phyloP scores from a whole-genome alignment of 2,888 invertebrate genomes.

The Synanthedon myopaeformis region DNA sequence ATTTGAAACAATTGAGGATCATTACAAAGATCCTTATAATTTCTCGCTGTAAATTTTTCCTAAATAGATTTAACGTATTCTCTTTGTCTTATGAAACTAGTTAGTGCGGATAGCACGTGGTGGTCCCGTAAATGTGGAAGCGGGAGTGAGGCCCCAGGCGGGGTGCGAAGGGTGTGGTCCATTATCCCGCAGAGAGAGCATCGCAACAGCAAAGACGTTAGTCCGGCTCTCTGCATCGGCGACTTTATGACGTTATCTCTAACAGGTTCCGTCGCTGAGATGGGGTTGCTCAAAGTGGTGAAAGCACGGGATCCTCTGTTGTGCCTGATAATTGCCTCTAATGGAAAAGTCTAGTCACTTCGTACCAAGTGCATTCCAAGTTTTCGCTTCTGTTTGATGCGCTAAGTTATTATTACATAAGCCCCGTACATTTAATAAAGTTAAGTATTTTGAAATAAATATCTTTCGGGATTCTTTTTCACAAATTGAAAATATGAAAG shows the following conservation, averaged over 20 bases:
- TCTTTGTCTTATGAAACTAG: too few relatives aligned
- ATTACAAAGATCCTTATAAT: too few relatives aligned
- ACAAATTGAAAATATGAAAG: constrained; percentile 1
- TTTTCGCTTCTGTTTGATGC: constrained; percentile 57
- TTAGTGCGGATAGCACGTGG: background rate
- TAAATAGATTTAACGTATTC: too few relatives aligned
- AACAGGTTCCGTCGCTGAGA: constrained; percentile 57
- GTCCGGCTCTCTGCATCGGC: constrained; percentile 61
- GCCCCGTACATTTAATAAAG: background rate
- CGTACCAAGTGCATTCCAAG: constrained; percentile 63
- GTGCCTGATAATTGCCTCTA: constrained; percentile 67
- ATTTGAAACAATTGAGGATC: too few relatives aligned
- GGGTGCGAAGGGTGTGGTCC: constrained; percentile 33
- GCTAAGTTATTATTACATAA: constrained; percentile 8
- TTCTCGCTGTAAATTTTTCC: too few relatives aligned
- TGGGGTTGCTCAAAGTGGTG: constrained; percentile 32
- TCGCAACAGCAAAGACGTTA: constrained; percentile 62
- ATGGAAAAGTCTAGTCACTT: constrained; percentile 69
- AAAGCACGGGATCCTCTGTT: constrained; percentile 56
- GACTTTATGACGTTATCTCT: constrained; percentile 70
- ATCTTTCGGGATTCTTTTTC: too few relatives aligned
- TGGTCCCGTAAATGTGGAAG: constrained; percentile 2
- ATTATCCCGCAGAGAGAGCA: constrained; percentile 59
- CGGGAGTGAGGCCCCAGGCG: constrained; percentile 10
- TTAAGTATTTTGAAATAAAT: background rate